A percentile compares a stretch with the other conserved stretches of the same genome.
Conservation (phyloP, 2,113 vertebrate genomes). For the Apteryx owenii region DNA sequence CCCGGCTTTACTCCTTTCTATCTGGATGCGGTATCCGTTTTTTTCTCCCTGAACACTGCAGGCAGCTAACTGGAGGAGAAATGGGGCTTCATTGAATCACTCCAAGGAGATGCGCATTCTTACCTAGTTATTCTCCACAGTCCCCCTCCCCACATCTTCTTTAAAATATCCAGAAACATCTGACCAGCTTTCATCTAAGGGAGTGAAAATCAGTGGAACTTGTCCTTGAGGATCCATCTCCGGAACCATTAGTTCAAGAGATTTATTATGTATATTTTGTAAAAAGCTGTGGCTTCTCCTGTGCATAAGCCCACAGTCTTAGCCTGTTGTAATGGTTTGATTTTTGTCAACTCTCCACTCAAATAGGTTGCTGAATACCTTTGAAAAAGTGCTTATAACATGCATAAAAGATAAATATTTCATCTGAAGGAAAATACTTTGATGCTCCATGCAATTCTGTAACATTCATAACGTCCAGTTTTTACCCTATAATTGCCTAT, state of each 20-base stretch:
- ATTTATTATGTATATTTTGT: conserved; percentile 36
- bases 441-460: conserved; percentile 51
- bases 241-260: conserved; percentile 53
- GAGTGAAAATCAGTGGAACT: conserved; percentile 62
- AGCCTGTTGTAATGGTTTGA: conserved; percentile 53
- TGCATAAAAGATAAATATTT: conserved; percentile 67
- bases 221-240: conserved; percentile 52
- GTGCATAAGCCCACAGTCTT: conserved; percentile 50
- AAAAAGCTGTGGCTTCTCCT: conserved; percentile 67
- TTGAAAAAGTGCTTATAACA: conserved; percentile 53
- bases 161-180: conserved; percentile 11
- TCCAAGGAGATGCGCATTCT: conserved; percentile 54
- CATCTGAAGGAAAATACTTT: conserved; percentile 65
- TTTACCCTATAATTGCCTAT: conserved; percentile 84
- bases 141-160: background rate
- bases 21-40: background rate
- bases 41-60: conserved; percentile 18
- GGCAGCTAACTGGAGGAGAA: background rate
- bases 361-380: conserved; percentile 67
- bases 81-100: background rate
- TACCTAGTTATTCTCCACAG: conserved; percentile 24
- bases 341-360: conserved; percentile 65
- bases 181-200: conserved; percentile 62
- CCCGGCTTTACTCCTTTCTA: background rate
- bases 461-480: conserved; percentile 76